Conservation (phyloP, 2,797 vertebrate species). For the Thripadectes ignobilis region DNA sequence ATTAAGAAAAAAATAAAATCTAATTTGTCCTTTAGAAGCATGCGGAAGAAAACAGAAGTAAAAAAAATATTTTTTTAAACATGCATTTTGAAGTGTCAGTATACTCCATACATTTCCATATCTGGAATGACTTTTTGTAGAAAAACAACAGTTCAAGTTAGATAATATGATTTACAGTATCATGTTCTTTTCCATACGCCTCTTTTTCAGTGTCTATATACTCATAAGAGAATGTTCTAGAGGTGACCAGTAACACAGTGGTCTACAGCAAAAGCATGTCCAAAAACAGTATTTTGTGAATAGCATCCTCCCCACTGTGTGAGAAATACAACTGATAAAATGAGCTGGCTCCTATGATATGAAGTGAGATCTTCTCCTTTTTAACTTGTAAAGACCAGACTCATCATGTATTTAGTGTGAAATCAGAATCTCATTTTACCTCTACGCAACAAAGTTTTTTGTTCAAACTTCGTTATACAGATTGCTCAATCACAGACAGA, state of each 20-base stretch:
- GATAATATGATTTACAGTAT: accelerated
- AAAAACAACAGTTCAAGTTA: conserved; percentile 28
- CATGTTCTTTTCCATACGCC: background rate
- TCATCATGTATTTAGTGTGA: background rate
- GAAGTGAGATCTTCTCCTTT: background rate
- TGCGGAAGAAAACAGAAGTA: background rate
- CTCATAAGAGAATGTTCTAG: background rate
- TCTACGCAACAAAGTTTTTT: background rate
- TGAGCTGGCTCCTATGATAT: background rate
- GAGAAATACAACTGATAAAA: background rate
- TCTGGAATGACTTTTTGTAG: conserved; percentile 52
- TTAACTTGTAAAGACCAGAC: background rate
- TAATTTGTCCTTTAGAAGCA: background rate
- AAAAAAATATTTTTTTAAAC: background rate
- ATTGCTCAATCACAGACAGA: background rate
- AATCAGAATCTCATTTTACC: background rate
- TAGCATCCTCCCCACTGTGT: background rate
- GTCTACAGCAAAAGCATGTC: background rate
- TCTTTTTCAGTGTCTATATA: background rate
- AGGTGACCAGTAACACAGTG: background rate
- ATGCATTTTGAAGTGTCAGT: background rate
- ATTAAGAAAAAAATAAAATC: background rate
- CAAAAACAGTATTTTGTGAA: background rate
- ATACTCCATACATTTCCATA: background rate
- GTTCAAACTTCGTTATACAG: background rate